Conservation (phyloP, 2,888 invertebrate species). For the Euphydryas editha region DNA sequence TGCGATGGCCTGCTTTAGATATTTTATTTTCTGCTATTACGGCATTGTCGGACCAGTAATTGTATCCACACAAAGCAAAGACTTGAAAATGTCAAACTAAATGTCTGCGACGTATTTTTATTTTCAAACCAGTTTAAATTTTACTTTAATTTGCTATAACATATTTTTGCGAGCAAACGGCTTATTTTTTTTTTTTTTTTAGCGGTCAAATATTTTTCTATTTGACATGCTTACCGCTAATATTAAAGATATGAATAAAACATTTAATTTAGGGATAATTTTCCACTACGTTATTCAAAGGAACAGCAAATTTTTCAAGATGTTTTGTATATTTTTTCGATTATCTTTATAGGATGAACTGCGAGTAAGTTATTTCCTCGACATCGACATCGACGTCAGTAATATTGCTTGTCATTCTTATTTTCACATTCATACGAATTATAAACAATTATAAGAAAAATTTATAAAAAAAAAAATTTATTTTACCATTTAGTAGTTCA, state of each 20-base stretch:
- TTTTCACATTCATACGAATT: too few relatives aligned
- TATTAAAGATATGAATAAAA: too few relatives aligned
- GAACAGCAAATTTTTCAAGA: background rate
- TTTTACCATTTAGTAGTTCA: background rate
- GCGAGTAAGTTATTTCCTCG: background rate
- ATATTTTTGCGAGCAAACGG: too few relatives aligned
- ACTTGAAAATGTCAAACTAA: constrained; percentile 39
- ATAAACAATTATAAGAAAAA: too few relatives aligned
- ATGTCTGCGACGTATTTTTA: constrained; percentile 14
- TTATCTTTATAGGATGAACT: background rate
- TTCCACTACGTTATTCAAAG: constrained; percentile 6
- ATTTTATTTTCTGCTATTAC: constrained; percentile 74
- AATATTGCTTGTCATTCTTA: background rate
- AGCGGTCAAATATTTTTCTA: too few relatives aligned
- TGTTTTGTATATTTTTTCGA: background rate
- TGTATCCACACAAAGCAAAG: constrained; percentile 64
- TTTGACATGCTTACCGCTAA: too few relatives aligned
- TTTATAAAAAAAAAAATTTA: background rate
- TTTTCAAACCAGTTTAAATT: background rate
- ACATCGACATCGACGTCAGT: background rate
- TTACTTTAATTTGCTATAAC: background rate
- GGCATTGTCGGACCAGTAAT: constrained; percentile 67
- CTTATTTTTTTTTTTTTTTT: too few relatives aligned
- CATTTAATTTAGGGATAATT: too few relatives aligned
- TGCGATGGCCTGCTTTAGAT: constrained; percentile 65